Base-by-base conservation (phyloP, 1,140 invertebrate species). In the Spodoptera litura region DNA sequence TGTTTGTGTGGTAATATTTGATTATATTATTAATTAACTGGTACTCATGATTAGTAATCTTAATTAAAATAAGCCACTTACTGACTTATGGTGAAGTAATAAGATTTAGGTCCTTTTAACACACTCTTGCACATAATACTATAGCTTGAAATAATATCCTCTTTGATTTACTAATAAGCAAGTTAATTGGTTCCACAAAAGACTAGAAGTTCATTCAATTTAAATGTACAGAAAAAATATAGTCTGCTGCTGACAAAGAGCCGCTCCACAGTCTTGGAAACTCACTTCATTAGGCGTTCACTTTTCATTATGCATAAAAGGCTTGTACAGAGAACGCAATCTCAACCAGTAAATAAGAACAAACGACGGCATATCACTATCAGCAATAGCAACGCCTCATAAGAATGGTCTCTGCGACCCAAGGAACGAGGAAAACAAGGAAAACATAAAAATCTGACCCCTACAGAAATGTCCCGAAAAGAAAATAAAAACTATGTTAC, bases 401-500 rank as follows among this genome's bases (percentile, higher is more conserved):
- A 51, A 73, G 71, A 73, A 73, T 68, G 49, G n/a, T 51, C 71
- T 61, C 56, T 27, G 44, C 44, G 71, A 73, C 56, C 71, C 61
- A 44, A 73, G 49, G 35, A 73, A 20, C 31, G 56, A n/a, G 56
- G 52, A 56, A 71, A 71, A 25, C 38, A 71, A 51, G 68, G 44
- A 73, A 73, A 73, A 73, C 55, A 73, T 59, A 73, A 73, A 73
- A 73, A 61, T 59, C 71, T 73, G 71, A 73, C 71, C 71, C 71
- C 71, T 73, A 44, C 56, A 73, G 38, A 73, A 73, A 73, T 73
- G 38, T 73, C 56, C 15, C 15, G 55, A 38, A 59, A 49, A 44
- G 38, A 44, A 73, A 73, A 73, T 73, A 73, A 73, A 73, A 73
- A 73, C 71, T 73, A 73, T 73, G 71, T 61, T 49, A 73, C 71